Base-by-base conservation (phyloP, 2,113 vertebrate species). In the Psettodes erumei region DNA sequence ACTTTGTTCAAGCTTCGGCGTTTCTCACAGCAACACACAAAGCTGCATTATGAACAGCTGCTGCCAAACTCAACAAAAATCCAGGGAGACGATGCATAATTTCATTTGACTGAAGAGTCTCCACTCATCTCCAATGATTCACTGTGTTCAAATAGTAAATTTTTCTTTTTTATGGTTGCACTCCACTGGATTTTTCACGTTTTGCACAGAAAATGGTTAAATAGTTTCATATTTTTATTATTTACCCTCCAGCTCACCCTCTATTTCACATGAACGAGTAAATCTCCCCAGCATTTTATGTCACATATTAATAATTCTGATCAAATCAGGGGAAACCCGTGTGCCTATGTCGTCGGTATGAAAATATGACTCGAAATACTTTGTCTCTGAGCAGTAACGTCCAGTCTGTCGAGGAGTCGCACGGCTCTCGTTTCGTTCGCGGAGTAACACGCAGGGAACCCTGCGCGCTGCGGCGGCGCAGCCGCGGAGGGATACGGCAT, bases 401-500 rank as follows among this genome's bases (percentile, higher is more conserved):
- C n/a, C n/a, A n/a, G n/a, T n/a, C n/a, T n/a, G n/a, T 4, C 5
- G 38, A 16, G 38, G 38, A 10, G 0, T 63, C 47, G 16, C 5
- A 13, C n/a, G 37, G 61, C 12, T 19, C 79, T 84, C 28, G 18
- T 83, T 77, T 75, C 40, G 2, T 68, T 27, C 35, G 92, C 92
- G 93, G 88, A 93, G 40, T 35, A 79, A 43, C 62, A 4, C 4
- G 8, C 2, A 15, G 68, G 75, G 25, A 81, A 38, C 28, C 70
- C 61, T 65, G 62, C 25, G 88, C 82, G 82, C 62, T 56, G 67
- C 86, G 89, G 79, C 60, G 60, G 61, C 77, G 30, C 66, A 10
- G 38, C 27, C 58, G 93, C 93, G 93, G 91, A 94, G 53, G 75
- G 86, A 94, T 25, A 93, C 88, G 0, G 71, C 76, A 86, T 89